Evolutionary conservation across 1,140 invertebrate genomes (phyloP), one percentile per base, ranked within the genome.

Genomic region (Trialeurodes vaporariorum): DNA sequence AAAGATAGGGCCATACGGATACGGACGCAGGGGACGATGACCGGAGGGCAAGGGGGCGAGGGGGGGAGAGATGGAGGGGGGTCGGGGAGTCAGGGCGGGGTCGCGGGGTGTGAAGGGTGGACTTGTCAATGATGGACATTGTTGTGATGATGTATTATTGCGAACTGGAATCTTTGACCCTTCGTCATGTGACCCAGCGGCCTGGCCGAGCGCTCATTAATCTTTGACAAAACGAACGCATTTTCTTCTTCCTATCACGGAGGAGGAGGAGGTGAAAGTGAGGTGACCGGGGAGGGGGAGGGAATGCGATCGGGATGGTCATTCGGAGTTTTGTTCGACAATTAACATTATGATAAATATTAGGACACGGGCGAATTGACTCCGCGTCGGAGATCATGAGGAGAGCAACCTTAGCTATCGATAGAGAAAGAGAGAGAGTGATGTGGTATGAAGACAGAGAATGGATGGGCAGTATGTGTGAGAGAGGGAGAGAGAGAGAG

Each of bases 261-360:
- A n/a, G n/a, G n/a, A n/a, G n/a, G 34, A 5, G 34, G 34, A 49
- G 34, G 5, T 49, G 5, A 17, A 5, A 5, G 34, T 49, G 17
- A 9, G 5, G 34, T 5, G 5, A 9, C 34, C 5, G 34, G 34
- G 5, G 34, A 5, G 34, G 5, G 34, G 34, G 17, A 49, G 5
- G 34, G 5, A 49, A 49, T 5, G 34, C 34, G 34, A 49, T 5
- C 34, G 34, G 34, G 34, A 49, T 49, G 34, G 34, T 49, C 34
- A 49, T 49, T 49, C 34, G 5, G n/a, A n/a, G 34, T 49, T 49
- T 49, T 49, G 34, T 49, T 49, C 34, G 34, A 49, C 34, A 49
- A 49, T 49, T 49, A 49, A 49, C 34, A n/a, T 49, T 49, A 49
- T 49, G 34, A 49, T 49, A 49, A 49, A 49, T 49, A 49, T 49